phyloP scores from a whole-genome alignment of 2,797 vertebrate genomes.

The Knipowitschia caucasica region DNA sequence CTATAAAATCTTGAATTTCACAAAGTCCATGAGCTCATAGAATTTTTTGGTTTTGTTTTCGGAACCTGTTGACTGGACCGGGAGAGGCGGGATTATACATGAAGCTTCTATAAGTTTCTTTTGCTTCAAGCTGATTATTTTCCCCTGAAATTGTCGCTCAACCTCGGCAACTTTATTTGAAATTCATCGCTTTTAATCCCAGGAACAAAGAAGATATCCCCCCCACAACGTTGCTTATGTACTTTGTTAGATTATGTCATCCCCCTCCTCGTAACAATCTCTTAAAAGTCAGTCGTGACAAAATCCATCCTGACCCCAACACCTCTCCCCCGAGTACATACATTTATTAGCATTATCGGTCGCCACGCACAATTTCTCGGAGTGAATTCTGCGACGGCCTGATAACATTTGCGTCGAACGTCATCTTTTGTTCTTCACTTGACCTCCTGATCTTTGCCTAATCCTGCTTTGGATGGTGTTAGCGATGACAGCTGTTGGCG shows the following conservation, averaged over 20 bases:
- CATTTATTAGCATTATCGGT: background rate
- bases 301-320: background rate
- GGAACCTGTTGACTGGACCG: background rate
- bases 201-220: background rate
- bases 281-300: background rate
- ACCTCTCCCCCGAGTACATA: background rate
- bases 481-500: constrained; percentile 17
- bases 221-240: background rate
- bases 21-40: no score
- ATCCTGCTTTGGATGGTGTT: constrained; percentile 13
- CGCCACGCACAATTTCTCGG: background rate
- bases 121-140: background rate
- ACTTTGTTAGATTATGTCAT: background rate
- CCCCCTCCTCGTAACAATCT: background rate
- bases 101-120: no score
- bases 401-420: constrained; percentile 1
- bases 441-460: constrained; percentile 7
- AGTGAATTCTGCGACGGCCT: background rate
- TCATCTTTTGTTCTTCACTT: background rate
- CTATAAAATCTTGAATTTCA: no score
- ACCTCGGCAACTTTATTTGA: background rate
- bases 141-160: background rate
- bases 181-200: background rate
- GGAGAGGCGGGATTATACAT: no score
- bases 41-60: no score